These are phyloP conservation scores for Oreotrochilus melanogaster DNA, from an alignment of 2,113 vertebrate genomes.

Conservation along the genomic window DNA sequence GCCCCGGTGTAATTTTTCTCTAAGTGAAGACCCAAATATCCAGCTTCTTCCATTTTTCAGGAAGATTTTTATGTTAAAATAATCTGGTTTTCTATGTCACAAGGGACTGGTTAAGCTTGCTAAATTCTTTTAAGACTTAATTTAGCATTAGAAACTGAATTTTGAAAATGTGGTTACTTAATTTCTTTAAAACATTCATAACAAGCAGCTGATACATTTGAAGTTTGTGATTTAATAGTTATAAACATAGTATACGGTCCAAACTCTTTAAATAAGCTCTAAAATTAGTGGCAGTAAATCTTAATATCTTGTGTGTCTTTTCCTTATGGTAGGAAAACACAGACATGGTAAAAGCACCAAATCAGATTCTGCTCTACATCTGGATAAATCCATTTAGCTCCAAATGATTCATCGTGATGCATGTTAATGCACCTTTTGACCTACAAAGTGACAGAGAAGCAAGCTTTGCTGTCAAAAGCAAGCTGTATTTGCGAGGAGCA, in stretches of 20 bases:
- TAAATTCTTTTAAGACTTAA: slow-evolving; percentile 9
- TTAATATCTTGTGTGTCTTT: background rate
- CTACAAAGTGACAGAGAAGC: background rate
- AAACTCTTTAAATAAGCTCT: background rate
- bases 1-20: background rate
- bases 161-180: background rate
- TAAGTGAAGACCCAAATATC: background rate
- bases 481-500: background rate
- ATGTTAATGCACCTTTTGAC: background rate
- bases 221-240: background rate
- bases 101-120: background rate
- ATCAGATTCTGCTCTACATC: background rate
- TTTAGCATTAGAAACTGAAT: background rate
- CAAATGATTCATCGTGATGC: background rate
- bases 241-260: background rate
- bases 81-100: background rate
- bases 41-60: background rate
- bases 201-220: background rate
- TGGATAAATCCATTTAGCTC: background rate
- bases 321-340: background rate
- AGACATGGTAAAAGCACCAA: accelerated
- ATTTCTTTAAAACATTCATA: slow-evolving; percentile 25
- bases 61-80: background rate
- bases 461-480: background rate
- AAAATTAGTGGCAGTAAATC: background rate